Evolutionary conservation across 2,113 vertebrate genomes (phyloP).

Genomic region (Anseranas semipalmata): DNA sequence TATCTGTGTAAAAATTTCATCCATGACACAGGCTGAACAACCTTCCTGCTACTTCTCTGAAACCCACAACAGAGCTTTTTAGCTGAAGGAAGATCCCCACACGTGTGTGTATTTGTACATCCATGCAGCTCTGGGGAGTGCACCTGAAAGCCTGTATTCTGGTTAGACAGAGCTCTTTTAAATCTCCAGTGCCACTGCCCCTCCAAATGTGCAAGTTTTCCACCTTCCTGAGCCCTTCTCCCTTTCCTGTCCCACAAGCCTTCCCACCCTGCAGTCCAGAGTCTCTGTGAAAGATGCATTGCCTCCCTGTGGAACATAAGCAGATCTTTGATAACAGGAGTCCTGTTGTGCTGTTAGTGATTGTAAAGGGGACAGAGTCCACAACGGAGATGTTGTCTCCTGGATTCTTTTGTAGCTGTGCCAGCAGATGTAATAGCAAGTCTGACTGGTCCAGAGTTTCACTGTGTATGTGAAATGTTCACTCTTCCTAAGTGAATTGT

Average conservation of each 20-base stretch:
- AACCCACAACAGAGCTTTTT: neutral
- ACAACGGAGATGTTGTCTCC: neutral
- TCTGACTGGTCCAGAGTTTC: neutral
- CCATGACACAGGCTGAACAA: neutral
- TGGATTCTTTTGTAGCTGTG: neutral
- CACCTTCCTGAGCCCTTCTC: neutral
- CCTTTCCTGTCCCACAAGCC: neutral
- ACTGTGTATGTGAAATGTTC: accelerated
- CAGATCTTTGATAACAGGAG: neutral
- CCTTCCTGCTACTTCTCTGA: neutral
- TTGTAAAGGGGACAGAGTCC: neutral
- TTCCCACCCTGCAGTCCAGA: neutral
- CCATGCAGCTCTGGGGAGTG: neutral
- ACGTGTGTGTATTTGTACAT: neutral
- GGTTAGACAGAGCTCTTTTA: neutral
- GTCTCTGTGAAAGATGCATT: neutral
- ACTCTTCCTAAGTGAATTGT: neutral
- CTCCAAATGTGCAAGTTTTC: neutral
- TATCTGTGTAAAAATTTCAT: no score
- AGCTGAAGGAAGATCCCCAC: neutral
- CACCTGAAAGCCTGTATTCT: neutral
- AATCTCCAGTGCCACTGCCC: neutral
- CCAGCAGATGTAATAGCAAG: neutral
- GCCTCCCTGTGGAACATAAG: neutral
- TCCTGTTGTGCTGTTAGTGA: neutral